phyloP scores from a whole-genome alignment of 92 coral and sea anemone species.

The Blastomussa wellsi region DNA sequence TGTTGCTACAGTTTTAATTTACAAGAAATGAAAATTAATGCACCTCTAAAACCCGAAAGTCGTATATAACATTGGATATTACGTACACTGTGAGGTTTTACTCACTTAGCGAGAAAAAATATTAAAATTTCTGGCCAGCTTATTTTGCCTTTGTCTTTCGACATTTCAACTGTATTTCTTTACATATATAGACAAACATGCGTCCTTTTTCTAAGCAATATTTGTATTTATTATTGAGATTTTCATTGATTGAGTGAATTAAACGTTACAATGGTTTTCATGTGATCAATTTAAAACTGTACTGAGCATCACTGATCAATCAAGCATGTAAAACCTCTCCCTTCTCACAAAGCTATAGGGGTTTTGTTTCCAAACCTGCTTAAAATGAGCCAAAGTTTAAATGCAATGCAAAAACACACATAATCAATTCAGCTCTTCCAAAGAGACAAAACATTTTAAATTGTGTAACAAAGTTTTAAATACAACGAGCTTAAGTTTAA shows the following conservation, averaged over 20 bases:
- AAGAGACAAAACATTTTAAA: conserved; percentile 19
- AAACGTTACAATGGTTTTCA: neutral
- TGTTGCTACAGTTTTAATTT: no score
- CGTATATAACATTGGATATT: no score
- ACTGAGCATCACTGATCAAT: neutral
- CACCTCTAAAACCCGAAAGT: no score
- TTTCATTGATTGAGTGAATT: conserved; percentile 24
- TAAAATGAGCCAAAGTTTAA: neutral
- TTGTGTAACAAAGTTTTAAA: conserved; percentile 29
- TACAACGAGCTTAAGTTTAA: conserved; percentile 18
- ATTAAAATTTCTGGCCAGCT: neutral
- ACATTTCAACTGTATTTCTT: conserved; percentile 5
- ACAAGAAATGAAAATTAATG: no score
- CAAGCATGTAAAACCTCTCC: neutral
- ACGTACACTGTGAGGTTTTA: neutral
- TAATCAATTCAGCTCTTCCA: conserved; percentile 5
- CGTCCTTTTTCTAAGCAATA: conserved; percentile 17
- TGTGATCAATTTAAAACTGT: neutral
- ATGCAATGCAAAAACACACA: neutral
- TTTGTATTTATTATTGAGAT: conserved; percentile 21
- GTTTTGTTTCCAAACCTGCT: neutral
- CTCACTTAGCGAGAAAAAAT: neutral
- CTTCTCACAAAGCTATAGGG: neutral
- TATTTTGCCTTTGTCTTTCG: neutral
- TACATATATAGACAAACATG: conserved; percentile 31